Evolutionary conservation across 2,797 vertebrate genomes (phyloP), one percentile per base, ranked within the genome.

Genomic region (Pygocentrus nattereri): DNA sequence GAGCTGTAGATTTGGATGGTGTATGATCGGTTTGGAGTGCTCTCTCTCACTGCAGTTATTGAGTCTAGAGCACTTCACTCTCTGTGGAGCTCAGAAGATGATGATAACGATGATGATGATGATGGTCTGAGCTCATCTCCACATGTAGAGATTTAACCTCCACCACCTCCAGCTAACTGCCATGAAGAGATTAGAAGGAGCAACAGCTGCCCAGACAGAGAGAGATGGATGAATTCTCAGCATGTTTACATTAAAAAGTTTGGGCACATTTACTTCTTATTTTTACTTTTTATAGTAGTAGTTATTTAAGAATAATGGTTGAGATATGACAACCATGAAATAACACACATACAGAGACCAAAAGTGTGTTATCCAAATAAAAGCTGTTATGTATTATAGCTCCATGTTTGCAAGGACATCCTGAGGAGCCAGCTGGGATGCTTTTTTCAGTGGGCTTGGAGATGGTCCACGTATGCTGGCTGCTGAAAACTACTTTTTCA

Each of bases 61-160:
- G 31, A 68, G 65, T 44, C 65, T 68, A 68, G 65, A n/a, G 65
- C 65, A 68, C 65, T 68, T 68, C 31, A 65, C 31, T 68, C 19
- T 21, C 31, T n/a, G 21, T 41, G 38, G 19, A 12, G 65, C 31
- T 68, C n/a, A 11, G 15, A 21, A 21, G 50, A n/a, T 73, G 44
- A 71, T 50, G 44, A 52, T 52, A 21, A 30, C 18, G 27, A 12
- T 54, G 44, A 71, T 50, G 44, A 52, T 52, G 69, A 71, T 50
- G 69, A 71, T 71, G 69, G 44, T 47, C 16, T 19, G 18, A 34
- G 6, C 47, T 31, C 69, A 18, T 71, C 47, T 71, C 16, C 23
- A 19, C 47, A 19, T 71, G 44, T 16, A 52, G 47, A 71, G 15
- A 52, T 71, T 71, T 50, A 27, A 27, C 69, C 44, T 71, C 47